A percentile compares a stretch with the other conserved stretches of the same genome.
phyloP scores from a whole-genome alignment of 1,140 invertebrate species.

The Caenorhabditis latens region DNA sequence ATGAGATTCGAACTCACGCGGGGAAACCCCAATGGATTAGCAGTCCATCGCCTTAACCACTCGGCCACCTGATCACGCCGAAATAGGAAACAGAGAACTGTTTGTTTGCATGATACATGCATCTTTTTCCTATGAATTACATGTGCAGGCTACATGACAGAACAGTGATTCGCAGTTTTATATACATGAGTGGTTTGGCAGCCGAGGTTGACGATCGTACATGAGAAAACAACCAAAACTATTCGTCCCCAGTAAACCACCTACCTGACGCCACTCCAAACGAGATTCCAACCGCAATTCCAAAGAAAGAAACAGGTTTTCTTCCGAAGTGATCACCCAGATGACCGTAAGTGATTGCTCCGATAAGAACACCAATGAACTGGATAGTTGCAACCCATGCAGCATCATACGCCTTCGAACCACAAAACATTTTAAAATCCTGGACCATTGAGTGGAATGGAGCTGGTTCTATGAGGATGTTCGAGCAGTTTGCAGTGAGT shows the following conservation, averaged over 20 bases:
- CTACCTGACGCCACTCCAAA: conserved; percentile 60
- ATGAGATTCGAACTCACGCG: conserved; percentile 75
- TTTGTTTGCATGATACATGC: too few relatives aligned
- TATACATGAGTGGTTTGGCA: too few relatives aligned
- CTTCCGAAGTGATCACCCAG: conserved; percentile 63
- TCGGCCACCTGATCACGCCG: conserved; percentile 72
- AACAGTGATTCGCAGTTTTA: too few relatives aligned
- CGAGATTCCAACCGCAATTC: conserved; percentile 56
- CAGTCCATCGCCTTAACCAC: conserved; percentile 76
- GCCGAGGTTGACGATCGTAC: too few relatives aligned
- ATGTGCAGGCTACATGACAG: too few relatives aligned
- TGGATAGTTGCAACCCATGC: conserved; percentile 60
- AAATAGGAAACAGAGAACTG: background rate
- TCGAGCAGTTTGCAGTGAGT: background rate
- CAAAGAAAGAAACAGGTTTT: conserved; percentile 59
- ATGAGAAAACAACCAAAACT: too few relatives aligned
- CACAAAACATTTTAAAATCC: conserved; percentile 61
- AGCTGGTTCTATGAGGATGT: background rate
- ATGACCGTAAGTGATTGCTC: conserved; percentile 61
- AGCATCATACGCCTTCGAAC: conserved; percentile 52
- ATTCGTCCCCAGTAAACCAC: background rate
- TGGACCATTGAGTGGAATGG: conserved; percentile 61
- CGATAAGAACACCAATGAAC: conserved; percentile 59
- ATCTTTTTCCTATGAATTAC: too few relatives aligned
- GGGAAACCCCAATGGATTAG: conserved; percentile 75